Base-by-base conservation (phyloP, 2,888 invertebrate genomes). In the Pammene fasciana region DNA sequence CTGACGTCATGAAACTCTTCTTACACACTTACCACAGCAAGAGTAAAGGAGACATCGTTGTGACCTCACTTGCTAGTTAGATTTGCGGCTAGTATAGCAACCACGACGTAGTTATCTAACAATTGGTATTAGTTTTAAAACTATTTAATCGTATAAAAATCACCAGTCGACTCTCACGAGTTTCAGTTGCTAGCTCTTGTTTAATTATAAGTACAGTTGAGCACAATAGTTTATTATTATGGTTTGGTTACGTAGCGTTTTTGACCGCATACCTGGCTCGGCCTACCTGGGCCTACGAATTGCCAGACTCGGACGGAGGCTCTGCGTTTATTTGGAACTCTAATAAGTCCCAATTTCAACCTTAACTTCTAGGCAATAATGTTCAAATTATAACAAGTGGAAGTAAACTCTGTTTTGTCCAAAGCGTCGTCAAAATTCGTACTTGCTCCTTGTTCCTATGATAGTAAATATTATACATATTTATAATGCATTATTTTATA, bases 241-340 rank as follows among this genome's bases (percentile, higher is more conserved):
- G 86, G 82, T 87, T 87, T 88, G 84, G 88, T 90, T 86, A 86
- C 85, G 85, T 85, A 82, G 81, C 81, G 85, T 88, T 86, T 87
- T 82, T 74, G 65, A 76, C 73, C 75, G 75, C 67, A 66, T 66
- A 50, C 56, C 62, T 67, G 59, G 59, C 50, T 43, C 41, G 8
- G 26, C 43, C 86, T 89, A 88, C 88, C 88, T 87, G 89, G 85
- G 86, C 72, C 41, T 76, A 72, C 48, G n/a, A 70, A 75, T 14
- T 55, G 34, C 14, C 78, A 88, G 87, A 89, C 70, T 72, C 41
- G 83, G 62, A 77, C 59, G 10, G 55, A 66, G 16, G 67, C 52
- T 64, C 10, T 57, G 26, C 67, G 14, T 3, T 50, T 7, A 43
- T 10, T 11, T 56, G 14, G 10, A 14, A 26, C 26, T 38, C 1